Evolutionary conservation across 2,797 vertebrate species (phyloP).

Genomic region (Spheniscus humboldti): DNA sequence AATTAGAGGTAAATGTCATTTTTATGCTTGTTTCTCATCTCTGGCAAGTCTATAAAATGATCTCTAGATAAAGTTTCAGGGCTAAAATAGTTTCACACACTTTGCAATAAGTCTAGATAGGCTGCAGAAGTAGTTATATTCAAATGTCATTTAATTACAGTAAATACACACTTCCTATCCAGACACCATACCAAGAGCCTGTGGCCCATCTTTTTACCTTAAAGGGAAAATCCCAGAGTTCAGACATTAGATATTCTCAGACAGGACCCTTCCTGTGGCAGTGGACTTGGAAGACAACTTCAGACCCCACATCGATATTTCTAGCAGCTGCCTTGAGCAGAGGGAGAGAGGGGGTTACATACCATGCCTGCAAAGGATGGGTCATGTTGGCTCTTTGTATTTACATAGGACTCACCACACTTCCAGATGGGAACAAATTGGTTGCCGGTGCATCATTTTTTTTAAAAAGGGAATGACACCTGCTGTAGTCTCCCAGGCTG

Average conservation of each 20-base stretch:
- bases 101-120: not conserved
- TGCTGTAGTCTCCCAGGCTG: not conserved
- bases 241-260: not conserved
- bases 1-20: constrained; percentile 24
- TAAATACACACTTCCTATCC: not conserved
- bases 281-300: not conserved
- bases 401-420: not conserved
- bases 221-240: not conserved
- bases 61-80: not conserved
- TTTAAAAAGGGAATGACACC: constrained; percentile 4
- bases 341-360: not conserved
- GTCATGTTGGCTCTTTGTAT: not conserved
- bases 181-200: not conserved
- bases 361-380: not conserved
- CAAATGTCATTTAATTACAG: not conserved
- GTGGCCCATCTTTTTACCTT: not conserved
- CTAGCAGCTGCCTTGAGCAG: not conserved
- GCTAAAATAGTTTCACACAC: not conserved
- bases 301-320: not conserved
- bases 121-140: not conserved
- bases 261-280: not conserved
- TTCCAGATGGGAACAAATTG: not conserved
- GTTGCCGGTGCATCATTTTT: not conserved
- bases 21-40: constrained; percentile 8
- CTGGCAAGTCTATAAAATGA: not conserved